Evolutionary conservation across 2,797 vertebrate genomes (phyloP).

Genomic region (Dermochelys coriacea): DNA sequence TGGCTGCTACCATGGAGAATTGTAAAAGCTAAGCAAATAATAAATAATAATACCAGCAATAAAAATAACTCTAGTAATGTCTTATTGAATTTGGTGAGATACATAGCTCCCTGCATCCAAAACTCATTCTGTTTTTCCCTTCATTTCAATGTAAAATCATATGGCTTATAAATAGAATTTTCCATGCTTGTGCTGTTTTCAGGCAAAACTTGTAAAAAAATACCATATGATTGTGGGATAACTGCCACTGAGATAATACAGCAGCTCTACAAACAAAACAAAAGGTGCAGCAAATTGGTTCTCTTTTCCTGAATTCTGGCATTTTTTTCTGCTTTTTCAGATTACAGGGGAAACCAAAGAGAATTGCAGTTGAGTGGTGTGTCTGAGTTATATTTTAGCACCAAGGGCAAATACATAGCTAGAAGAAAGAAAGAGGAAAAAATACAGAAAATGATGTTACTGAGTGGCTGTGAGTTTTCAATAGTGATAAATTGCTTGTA

Average conservation of each 20-base stretch:
- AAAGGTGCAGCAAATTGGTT: conserved; percentile 46
- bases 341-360: conserved; percentile 59
- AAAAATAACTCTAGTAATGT: background rate
- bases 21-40: background rate
- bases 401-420: conserved; percentile 57
- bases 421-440: background rate
- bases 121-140: conserved; percentile 40
- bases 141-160: conserved; percentile 47
- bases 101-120: background rate
- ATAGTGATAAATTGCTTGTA: conserved; percentile 29
- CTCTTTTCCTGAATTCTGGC: conserved; percentile 65
- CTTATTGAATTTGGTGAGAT: background rate
- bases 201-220: conserved; percentile 44
- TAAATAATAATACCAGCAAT: conserved; percentile 14
- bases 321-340: conserved; percentile 63
- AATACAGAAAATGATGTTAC: conserved; percentile 47
- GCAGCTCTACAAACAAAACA: conserved; percentile 49
- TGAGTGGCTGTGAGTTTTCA: conserved; percentile 37
- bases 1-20: background rate
- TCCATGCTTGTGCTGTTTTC: conserved; percentile 40
- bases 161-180: conserved; percentile 28
- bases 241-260: conserved; percentile 59
- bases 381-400: conserved; percentile 64
- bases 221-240: conserved; percentile 49
- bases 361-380: conserved; percentile 45